Evolutionary conservation across 2,797 vertebrate genomes (phyloP).

Genomic region (Channallabes apus): DNA sequence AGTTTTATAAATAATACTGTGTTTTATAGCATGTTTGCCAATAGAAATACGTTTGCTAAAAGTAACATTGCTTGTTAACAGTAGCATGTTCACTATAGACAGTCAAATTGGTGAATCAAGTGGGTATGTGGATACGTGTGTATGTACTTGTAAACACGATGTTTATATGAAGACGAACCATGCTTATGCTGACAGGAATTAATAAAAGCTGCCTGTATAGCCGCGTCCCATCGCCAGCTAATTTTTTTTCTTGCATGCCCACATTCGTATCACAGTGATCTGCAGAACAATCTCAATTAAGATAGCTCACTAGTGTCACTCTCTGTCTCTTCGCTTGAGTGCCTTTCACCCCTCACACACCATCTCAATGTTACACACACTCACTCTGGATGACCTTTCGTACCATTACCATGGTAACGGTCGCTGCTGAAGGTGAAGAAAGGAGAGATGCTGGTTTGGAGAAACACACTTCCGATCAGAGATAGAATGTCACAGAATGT

Average conservation of each 20-base stretch:
- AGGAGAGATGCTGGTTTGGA: not conserved
- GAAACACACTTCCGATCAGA: not conserved
- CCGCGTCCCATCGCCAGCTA: too few species aligned
- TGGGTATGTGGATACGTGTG: not conserved
- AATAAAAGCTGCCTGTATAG: not conserved
- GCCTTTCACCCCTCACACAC: not conserved
- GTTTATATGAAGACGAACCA: too few species aligned
- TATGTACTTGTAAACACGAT: not conserved
- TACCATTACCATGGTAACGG: conserved; percentile 70
- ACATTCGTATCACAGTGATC: not conserved
- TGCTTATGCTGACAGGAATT: not conserved
- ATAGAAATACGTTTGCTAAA: too few species aligned
- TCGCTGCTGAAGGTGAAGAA: not conserved
- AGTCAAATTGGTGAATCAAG: not conserved
- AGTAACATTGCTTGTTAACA: too few species aligned
- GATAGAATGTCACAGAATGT: not conserved
- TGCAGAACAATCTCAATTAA: not conserved
- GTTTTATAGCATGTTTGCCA: too few species aligned
- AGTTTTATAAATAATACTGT: too few species aligned
- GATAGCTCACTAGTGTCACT: not conserved
- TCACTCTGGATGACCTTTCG: not conserved
- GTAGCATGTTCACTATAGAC: too few species aligned
- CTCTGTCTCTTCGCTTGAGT: not conserved
- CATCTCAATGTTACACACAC: not conserved
- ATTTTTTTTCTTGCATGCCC: not conserved